Percentiles rank a stretch among this genome's conserved stretches.
Evolutionary conservation across 2,113 vertebrate species (phyloP).

Genomic region (Vidua macroura): DNA sequence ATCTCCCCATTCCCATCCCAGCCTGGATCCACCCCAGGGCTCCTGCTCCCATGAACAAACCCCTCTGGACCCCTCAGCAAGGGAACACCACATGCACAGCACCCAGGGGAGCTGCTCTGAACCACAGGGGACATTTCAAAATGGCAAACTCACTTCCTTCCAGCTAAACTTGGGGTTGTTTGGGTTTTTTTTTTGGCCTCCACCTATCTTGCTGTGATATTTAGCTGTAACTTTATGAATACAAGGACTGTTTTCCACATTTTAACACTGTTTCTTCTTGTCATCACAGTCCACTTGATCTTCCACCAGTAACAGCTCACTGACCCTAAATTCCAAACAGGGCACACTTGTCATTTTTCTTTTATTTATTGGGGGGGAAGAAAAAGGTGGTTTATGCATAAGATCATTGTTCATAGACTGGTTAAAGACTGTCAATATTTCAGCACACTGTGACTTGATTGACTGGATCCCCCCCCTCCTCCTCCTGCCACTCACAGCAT

Average conservation of each 20-base stretch:
- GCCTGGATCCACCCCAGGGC: neutral
- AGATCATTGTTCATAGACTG: neutral
- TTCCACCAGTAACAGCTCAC: neutral
- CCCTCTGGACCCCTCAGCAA: neutral
- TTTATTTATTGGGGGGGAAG: neutral
- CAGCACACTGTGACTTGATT: neutral
- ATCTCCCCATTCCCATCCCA: neutral
- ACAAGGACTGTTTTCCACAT: neutral
- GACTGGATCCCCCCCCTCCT: neutral
- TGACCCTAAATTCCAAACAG: neutral
- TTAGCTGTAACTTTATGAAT: neutral
- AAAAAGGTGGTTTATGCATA: neutral
- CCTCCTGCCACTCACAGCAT: neutral
- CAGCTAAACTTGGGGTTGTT: neutral
- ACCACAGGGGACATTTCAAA: neutral
- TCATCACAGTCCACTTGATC: neutral
- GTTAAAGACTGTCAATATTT: neutral
- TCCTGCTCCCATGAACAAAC: neutral
- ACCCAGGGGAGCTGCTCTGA: neutral
- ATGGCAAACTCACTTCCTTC: neutral
- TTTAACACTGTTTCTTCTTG: neutral
- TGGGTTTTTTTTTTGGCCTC: neutral
- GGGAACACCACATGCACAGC: accelerated
- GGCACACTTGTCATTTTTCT: neutral
- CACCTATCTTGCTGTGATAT: neutral